Conservation (phyloP, 2,797 vertebrate genomes). For the Pyrocephalus nanus region DNA sequence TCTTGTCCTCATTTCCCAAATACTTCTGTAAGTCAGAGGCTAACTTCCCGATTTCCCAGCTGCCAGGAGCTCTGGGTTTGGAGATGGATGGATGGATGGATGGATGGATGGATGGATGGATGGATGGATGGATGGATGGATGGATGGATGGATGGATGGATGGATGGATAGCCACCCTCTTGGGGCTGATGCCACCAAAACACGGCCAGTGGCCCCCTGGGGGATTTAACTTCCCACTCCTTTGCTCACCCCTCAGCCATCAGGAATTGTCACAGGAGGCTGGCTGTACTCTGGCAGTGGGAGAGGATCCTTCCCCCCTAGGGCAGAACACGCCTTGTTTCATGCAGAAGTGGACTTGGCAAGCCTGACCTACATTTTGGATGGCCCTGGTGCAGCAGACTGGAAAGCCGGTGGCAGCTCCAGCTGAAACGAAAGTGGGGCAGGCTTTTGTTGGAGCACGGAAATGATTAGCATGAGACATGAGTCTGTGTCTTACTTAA, state of each 20-base stretch:
- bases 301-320: neutral
- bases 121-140: neutral
- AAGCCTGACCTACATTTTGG: conserved; percentile 67
- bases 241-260: neutral
- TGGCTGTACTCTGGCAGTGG: rapidly evolving
- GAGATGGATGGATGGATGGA: neutral
- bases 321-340: neutral
- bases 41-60: neutral
- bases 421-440: conserved; percentile 40
- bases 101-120: neutral
- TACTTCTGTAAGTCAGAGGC: neutral
- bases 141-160: neutral
- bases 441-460: conserved; percentile 49
- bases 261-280: neutral
- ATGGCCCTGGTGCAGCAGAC: conserved; percentile 59
- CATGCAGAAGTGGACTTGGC: conserved; percentile 13
- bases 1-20: neutral
- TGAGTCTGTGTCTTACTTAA: neutral
- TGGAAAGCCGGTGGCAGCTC: conserved; percentile 30
- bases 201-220: neutral
- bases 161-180: neutral
- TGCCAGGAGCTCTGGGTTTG: neutral
- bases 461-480: conserved; percentile 27
- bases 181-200: neutral
- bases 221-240: neutral